A percentile compares a stretch with the other conserved stretches of the same genome.
These are phyloP conservation scores for Bergia puertoricense DNA, from an alignment of 92 coral and sea anemone genomes.

Conservation along the genomic window DNA sequence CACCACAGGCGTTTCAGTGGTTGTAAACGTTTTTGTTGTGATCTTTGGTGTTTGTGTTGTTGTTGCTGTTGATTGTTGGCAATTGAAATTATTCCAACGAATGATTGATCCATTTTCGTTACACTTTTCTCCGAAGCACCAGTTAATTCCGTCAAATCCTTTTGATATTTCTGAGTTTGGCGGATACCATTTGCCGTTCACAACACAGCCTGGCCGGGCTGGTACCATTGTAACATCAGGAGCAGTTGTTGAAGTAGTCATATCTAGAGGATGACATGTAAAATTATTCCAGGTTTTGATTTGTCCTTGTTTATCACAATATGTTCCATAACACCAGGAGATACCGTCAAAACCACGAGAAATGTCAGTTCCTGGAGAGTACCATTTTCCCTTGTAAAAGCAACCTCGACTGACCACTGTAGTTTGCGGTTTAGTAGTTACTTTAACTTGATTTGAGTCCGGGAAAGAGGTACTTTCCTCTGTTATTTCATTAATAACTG, in stretches of 20 bases:
- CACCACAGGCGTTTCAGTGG: background rate
- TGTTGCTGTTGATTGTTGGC: background rate
- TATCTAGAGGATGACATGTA: background rate
- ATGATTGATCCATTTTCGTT: background rate
- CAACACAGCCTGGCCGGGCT: background rate
- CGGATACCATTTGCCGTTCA: conserved; percentile 15
- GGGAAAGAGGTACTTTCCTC: background rate
- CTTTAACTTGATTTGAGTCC: conserved; percentile 6
- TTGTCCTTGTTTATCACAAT: conserved; percentile 14
- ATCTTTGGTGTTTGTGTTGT: background rate
- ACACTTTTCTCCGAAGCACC: conserved; percentile 15
- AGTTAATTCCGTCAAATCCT: conserved; percentile 2
- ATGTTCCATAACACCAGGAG: conserved; percentile 17
- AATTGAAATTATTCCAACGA: conserved; percentile 6
- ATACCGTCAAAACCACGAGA: background rate
- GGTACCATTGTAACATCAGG: background rate
- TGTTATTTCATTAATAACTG: background rate
- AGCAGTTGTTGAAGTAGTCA: background rate
- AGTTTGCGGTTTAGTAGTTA: background rate
- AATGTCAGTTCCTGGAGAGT: background rate
- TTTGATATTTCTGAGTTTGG: background rate
- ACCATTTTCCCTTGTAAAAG: conserved; percentile 27
- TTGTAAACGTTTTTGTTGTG: background rate
- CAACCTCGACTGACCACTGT: background rate
- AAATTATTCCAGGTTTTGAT: background rate